Evolutionary conservation across 2,888 invertebrate species (phyloP).

Genomic region (Dryococelus australis): DNA sequence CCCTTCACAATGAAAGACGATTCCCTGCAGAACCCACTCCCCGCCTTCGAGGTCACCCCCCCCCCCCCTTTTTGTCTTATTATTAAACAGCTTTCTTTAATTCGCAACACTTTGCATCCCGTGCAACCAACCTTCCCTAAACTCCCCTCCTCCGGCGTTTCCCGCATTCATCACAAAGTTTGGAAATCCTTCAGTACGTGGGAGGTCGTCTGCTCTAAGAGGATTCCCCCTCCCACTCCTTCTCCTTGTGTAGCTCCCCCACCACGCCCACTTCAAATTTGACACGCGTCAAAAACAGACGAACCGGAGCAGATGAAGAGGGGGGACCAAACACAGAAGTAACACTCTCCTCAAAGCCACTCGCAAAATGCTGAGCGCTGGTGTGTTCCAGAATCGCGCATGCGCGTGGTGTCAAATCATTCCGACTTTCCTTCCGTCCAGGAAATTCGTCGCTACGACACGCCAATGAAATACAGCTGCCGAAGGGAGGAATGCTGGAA

Average conservation of each 20-base stretch:
- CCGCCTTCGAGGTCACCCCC: not conserved
- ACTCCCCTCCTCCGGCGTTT: not conserved
- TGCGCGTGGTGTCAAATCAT: not conserved
- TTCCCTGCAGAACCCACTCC: not conserved
- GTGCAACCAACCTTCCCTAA: not conserved
- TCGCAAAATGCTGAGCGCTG: not conserved
- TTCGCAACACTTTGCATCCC: slow-evolving; percentile 24
- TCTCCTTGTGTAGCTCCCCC: not conserved
- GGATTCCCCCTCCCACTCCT: not conserved
- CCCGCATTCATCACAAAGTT: slow-evolving; percentile 16
- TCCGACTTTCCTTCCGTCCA: not conserved
- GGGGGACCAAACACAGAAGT: not conserved
- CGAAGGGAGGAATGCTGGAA: too few species aligned
- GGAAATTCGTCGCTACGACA: not conserved
- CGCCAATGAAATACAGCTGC: not conserved
- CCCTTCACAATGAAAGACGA: not conserved
- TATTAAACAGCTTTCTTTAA: slow-evolving; percentile 20
- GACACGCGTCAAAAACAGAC: slow-evolving; percentile 28
- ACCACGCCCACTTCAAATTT: not conserved
- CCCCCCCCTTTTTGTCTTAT: too few species aligned
- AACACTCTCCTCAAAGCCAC: not conserved
- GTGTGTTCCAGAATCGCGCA: not conserved
- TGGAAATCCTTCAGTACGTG: not conserved
- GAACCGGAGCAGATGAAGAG: not conserved
- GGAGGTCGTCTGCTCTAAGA: not conserved